Percentiles rank a stretch among this genome's conserved stretches.
Evolutionary conservation across 2,113 vertebrate genomes (phyloP).

Genomic region (Leucopsar rothschildi): DNA sequence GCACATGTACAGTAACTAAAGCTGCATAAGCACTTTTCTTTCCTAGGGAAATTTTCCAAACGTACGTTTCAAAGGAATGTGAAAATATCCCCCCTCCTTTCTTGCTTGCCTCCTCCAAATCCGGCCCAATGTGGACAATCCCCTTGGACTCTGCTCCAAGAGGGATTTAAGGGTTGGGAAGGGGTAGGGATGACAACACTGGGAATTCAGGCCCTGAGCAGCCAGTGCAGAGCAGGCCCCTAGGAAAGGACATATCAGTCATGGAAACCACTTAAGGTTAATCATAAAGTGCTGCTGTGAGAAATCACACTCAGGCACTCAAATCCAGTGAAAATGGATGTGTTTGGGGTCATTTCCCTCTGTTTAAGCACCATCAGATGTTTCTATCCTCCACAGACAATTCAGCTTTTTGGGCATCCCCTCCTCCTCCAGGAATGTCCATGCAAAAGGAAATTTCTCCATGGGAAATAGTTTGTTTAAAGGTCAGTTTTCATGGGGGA

Average conservation of each 20-base stretch:
- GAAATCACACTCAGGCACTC: background rate
- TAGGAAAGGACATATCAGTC: background rate
- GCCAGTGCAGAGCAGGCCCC: background rate
- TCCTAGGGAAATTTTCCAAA: constrained; percentile 41
- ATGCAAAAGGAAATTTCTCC: background rate
- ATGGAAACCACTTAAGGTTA: constrained; percentile 3
- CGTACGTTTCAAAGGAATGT: background rate
- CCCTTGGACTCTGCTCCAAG: background rate
- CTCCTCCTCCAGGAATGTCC: background rate
- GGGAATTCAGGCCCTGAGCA: background rate
- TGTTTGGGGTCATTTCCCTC: background rate
- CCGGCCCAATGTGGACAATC: background rate
- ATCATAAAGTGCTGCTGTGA: background rate
- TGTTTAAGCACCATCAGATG: background rate
- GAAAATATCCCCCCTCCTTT: background rate
- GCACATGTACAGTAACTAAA: constrained; percentile 41
- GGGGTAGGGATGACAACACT: background rate
- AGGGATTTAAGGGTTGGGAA: background rate
- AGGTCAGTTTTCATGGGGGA: background rate
- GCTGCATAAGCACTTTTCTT: constrained; percentile 44
- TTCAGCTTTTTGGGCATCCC: background rate
- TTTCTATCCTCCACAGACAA: background rate
- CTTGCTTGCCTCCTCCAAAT: background rate
- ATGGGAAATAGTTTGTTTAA: background rate
- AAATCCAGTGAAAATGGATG: background rate